Evolutionary conservation across 2,888 invertebrate genomes (phyloP).

Genomic region (Crepidodera aurea): DNA sequence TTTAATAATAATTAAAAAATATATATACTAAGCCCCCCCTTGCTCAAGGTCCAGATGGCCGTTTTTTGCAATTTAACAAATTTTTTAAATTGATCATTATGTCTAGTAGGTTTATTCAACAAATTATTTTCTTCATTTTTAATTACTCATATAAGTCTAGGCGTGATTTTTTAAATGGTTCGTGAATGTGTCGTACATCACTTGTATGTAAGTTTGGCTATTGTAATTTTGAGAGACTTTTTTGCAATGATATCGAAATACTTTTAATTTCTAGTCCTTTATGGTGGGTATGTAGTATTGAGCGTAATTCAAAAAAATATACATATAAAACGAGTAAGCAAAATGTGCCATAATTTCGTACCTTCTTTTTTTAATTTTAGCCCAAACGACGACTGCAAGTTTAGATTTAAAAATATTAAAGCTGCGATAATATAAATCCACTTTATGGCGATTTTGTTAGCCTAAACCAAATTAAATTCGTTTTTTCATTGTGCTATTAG

Average conservation of each 20-base stretch:
- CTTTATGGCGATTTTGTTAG: too few relatives aligned
- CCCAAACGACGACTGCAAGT: too few relatives aligned
- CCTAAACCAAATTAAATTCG: too few relatives aligned
- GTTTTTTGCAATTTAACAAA: slow-evolving; percentile 39
- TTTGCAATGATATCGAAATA: neutral
- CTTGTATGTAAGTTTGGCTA: slow-evolving; percentile 31
- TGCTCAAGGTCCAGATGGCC: slow-evolving; percentile 22
- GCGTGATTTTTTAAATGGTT: slow-evolving; percentile 35
- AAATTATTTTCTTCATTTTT: slow-evolving; percentile 30
- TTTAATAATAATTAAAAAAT: slow-evolving; percentile 14
- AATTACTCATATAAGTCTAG: slow-evolving; percentile 33
- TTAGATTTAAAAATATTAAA: too few relatives aligned
- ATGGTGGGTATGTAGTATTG: neutral
- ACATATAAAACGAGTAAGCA: too few relatives aligned
- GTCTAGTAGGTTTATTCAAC: slow-evolving; percentile 39
- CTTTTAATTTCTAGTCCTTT: neutral
- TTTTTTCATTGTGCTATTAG: too few relatives aligned
- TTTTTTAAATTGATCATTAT: slow-evolving; percentile 39
- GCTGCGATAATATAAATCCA: too few relatives aligned
- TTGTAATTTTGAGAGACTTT: slow-evolving; percentile 25
- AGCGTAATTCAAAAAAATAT: neutral
- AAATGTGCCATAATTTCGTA: too few relatives aligned
- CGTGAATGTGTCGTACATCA: slow-evolving; percentile 34
- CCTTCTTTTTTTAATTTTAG: too few relatives aligned
- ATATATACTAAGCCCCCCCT: neutral